Percentiles rank a stretch among this genome's conserved stretches.
These are phyloP conservation scores for Varecia variegata DNA, from an alignment of 2,797 vertebrate species.

Conservation along the genomic window DNA sequence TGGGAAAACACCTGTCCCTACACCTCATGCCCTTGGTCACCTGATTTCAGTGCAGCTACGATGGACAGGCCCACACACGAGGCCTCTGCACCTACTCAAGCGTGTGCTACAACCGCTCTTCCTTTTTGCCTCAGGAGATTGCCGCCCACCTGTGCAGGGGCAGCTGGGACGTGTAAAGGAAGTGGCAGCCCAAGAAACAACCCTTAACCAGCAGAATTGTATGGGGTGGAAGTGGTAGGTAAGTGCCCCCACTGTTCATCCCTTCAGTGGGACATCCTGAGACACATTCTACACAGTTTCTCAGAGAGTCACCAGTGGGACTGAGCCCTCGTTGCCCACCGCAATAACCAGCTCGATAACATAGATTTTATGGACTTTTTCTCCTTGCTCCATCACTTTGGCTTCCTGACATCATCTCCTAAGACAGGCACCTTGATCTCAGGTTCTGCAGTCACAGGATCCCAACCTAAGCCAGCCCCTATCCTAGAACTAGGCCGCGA, in stretches of 20 bases:
- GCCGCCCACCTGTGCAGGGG: background rate
- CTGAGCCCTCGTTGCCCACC: background rate
- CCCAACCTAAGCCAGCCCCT: background rate
- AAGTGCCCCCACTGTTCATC: background rate
- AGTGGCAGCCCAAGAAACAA: background rate
- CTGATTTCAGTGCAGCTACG: background rate
- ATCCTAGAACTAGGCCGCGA: background rate
- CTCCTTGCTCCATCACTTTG: background rate
- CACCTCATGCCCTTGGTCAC: background rate
- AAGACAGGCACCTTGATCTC: background rate
- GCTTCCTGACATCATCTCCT: background rate
- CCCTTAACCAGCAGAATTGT: background rate
- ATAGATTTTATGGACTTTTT: background rate
- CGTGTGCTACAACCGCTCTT: fast-evolving
- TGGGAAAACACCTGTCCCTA: background rate
- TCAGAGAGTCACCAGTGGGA: background rate
- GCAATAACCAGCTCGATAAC: background rate
- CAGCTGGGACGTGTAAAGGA: background rate
- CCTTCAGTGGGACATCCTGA: background rate
- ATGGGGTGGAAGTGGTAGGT: background rate
- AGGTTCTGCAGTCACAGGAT: background rate
- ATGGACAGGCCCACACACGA: no score
- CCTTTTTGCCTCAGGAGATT: background rate
- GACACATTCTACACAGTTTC: background rate
- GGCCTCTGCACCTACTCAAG: no score